Evolutionary conservation across 2,888 invertebrate genomes (phyloP).

Genomic region (Ormyrus pomaceus): DNA sequence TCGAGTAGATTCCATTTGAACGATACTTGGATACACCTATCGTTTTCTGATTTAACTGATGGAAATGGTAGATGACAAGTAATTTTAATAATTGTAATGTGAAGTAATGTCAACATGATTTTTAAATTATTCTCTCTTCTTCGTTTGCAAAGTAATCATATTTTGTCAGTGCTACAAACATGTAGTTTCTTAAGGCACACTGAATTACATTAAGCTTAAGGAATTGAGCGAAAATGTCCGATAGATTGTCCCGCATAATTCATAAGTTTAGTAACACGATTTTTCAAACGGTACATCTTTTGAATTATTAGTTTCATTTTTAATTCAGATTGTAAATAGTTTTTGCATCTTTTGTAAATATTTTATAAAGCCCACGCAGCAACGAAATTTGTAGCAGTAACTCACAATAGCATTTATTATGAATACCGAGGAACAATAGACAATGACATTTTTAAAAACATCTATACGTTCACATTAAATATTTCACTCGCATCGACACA

Average conservation of each 20-base stretch:
- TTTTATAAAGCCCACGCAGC: too few species aligned
- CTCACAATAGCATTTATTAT: too few species aligned
- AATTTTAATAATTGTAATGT: slow-evolving; percentile 52
- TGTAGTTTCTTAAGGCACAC: slow-evolving; percentile 27
- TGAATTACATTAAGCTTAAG: not conserved
- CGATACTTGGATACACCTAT: slow-evolving; percentile 55
- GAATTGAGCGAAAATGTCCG: not conserved
- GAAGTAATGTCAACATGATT: slow-evolving; percentile 44
- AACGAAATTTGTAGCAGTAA: too few species aligned
- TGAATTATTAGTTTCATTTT: too few species aligned
- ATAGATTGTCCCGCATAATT: too few species aligned
- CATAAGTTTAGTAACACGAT: not conserved
- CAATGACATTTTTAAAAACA: too few species aligned
- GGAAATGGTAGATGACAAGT: slow-evolving; percentile 56
- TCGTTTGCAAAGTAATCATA: slow-evolving; percentile 18
- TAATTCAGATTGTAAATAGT: too few species aligned
- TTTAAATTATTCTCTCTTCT: slow-evolving; percentile 31
- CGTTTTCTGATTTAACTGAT: slow-evolving; percentile 53
- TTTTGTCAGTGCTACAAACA: not conserved
- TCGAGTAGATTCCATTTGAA: slow-evolving; percentile 55
- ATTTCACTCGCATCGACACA: too few species aligned
- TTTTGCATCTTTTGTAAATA: too few species aligned
- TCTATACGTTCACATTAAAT: too few species aligned
- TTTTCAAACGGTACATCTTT: too few species aligned
- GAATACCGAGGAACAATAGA: too few species aligned